These are phyloP conservation scores for Ctenopoma multispine DNA, from an alignment of 2,797 vertebrate genomes.

Conservation along the genomic window DNA sequence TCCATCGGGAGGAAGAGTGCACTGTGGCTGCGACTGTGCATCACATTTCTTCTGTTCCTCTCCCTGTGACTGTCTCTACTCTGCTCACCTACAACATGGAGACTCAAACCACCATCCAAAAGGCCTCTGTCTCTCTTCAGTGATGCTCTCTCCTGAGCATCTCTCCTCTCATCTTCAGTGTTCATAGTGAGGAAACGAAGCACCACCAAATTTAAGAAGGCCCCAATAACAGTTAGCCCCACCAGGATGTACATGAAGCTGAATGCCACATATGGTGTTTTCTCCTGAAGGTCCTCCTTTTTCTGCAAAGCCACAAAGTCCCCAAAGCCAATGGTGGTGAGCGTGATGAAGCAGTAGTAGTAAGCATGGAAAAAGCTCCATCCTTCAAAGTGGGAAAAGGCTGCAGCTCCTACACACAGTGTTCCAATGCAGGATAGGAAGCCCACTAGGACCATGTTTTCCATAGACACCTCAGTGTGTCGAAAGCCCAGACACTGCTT, in stretches of 20 bases:
- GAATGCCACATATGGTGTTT: conserved; percentile 94
- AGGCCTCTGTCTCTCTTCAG: conserved; percentile 84
- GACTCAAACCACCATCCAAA: conserved; percentile 70
- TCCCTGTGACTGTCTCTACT: conserved; percentile 50
- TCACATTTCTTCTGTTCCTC: conserved; percentile 73
- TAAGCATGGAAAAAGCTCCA: conserved; percentile 99
- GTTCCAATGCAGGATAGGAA: conserved; percentile 94
- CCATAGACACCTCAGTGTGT: conserved; percentile 91
- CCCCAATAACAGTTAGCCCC: conserved; percentile 94
- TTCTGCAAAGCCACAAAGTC: conserved; percentile 98
- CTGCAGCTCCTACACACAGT: conserved; percentile 90
- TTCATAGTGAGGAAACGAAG: conserved; percentile 96
- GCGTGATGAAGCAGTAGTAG: conserved; percentile 98
- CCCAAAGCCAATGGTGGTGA: conserved; percentile 97
- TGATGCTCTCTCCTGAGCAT: conserved; percentile 88
- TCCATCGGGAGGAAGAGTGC: conserved; percentile 88
- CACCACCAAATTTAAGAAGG: conserved; percentile 96
- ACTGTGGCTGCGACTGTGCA: conserved; percentile 81
- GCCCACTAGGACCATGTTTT: conserved; percentile 96
- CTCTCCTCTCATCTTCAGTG: conserved; percentile 88
- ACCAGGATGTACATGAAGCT: conserved; percentile 98
- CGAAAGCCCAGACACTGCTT: conserved; percentile 91
- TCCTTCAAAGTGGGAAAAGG: conserved; percentile 95
- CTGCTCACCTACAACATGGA: conserved; percentile 47
- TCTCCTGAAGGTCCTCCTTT: conserved; percentile 94